A percentile compares a stretch with the other conserved stretches of the same genome.
Conservation (phyloP, 2,888 invertebrate genomes). For the Sinentomon sp. region DNA sequence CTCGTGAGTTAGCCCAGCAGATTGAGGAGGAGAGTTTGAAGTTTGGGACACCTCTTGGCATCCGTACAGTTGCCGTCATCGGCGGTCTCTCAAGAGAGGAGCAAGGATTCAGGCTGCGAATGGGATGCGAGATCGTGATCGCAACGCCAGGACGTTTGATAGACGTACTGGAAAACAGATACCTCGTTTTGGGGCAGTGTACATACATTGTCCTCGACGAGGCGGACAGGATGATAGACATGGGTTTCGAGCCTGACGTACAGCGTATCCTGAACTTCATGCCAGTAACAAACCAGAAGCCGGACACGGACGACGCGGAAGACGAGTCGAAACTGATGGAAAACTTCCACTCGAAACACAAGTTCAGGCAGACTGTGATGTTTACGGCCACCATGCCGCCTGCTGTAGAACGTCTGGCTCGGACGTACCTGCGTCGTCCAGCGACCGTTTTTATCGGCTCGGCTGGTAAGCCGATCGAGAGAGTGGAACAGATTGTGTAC, state of each 20-base stretch:
- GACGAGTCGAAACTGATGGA: constrained; percentile 66
- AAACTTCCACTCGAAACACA: constrained; percentile 84
- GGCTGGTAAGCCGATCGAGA: constrained; percentile 83
- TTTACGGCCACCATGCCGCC: constrained; percentile 99
- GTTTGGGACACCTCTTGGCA: constrained; percentile 76
- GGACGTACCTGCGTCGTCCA: constrained; percentile 77
- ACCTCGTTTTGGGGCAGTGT: constrained; percentile 84
- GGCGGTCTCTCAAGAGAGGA: constrained; percentile 91
- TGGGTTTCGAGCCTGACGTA: constrained; percentile 97
- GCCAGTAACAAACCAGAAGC: constrained; percentile 93
- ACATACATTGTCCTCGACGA: constrained; percentile 90
- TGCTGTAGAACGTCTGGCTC: constrained; percentile 81
- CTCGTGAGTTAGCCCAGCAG: constrained; percentile 96
- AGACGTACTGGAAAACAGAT: constrained; percentile 92
- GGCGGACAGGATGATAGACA: constrained; percentile 99
- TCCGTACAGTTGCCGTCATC: constrained; percentile 90
- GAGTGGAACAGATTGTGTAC: constrained; percentile 89
- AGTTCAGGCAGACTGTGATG: constrained; percentile 98
- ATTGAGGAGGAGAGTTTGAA: constrained; percentile 97
- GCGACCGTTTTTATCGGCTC: constrained; percentile 95
- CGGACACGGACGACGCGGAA: constrained; percentile 93
- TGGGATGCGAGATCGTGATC: constrained; percentile 98
- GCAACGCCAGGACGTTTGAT: constrained; percentile 98
- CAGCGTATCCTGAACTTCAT: constrained; percentile 92
- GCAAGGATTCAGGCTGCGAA: constrained; percentile 79